A percentile compares a stretch with the other conserved stretches of the same genome.
Conservation (phyloP, 2,888 invertebrate species). For the Dicyrtomina minuta region DNA sequence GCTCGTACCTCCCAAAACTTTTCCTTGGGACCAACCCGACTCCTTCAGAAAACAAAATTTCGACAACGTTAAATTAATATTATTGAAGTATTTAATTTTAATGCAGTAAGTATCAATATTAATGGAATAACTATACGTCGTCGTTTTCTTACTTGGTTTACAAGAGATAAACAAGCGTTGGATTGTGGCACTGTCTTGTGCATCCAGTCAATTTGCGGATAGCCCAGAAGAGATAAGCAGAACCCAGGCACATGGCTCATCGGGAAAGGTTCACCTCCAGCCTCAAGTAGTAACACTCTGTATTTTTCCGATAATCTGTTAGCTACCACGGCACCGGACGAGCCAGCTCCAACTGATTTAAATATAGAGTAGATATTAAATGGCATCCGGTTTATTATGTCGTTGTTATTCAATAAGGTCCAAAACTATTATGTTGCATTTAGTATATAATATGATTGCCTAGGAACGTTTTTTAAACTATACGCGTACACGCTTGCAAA, state of each 20-base stretch:
- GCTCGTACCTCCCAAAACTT: constrained; percentile 58
- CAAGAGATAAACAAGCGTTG: constrained; percentile 36
- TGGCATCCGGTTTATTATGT: too few species aligned
- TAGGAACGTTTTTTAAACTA: too few species aligned
- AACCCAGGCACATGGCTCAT: constrained; percentile 15
- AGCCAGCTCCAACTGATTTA: constrained; percentile 21
- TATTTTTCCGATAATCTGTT: constrained; percentile 10
- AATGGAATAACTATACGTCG: background rate
- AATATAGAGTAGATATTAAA: too few species aligned
- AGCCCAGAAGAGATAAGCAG: background rate
- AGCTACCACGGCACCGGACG: constrained; percentile 15
- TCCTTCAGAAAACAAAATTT: constrained; percentile 3
- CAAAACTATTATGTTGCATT: too few species aligned
- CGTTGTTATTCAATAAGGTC: too few species aligned
- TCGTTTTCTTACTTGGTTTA: constrained; percentile 37
- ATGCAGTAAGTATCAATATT: too few species aligned
- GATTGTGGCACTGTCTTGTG: constrained; percentile 40
- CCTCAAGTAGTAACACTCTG: constrained; percentile 21
- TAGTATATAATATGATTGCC: too few species aligned
- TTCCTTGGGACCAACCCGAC: constrained; percentile 21
- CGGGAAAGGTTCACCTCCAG: constrained; percentile 14
- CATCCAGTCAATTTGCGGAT: constrained; percentile 21
- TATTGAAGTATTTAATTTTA: background rate
- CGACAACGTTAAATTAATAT: too few species aligned
- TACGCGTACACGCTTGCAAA: too few species aligned